A percentile compares a stretch with the other conserved stretches of the same genome.
These are phyloP conservation scores for Nannoperca australis DNA, from an alignment of 2,797 vertebrate genomes.

Conservation along the genomic window DNA sequence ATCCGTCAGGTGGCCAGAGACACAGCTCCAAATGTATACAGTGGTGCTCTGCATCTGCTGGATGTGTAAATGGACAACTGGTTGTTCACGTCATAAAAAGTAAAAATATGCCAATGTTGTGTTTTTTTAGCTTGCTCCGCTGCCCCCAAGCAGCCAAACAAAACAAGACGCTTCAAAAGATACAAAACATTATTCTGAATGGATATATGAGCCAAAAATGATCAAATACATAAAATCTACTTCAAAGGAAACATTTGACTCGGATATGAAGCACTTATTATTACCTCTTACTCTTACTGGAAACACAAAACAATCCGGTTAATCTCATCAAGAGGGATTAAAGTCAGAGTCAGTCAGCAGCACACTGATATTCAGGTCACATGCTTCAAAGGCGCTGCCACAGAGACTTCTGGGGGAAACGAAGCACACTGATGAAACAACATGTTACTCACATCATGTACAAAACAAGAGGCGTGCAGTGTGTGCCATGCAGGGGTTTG, in stretches of 20 bases:
- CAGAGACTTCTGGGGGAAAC: conserved; percentile 5
- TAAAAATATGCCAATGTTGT: neutral
- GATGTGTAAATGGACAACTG: too few species aligned
- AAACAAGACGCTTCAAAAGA: neutral
- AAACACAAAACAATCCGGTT: conserved; percentile 32
- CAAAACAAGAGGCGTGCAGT: neutral
- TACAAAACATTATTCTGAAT: neutral
- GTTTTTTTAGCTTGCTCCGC: neutral
- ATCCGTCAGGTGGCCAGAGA: neutral
- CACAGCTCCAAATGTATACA: neutral
- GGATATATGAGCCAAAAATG: neutral
- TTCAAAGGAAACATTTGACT: neutral
- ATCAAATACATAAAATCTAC: neutral
- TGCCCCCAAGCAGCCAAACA: neutral
- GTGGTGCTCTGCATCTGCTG: neutral
- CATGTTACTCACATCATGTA: neutral
- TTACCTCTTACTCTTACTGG: conserved; percentile 1
- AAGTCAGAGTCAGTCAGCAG: conserved; percentile 33
- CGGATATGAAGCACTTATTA: neutral
- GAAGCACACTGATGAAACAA: conserved; percentile 23
- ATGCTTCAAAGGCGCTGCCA: neutral
- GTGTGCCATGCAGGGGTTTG: neutral
- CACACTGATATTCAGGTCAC: conserved; percentile 25
- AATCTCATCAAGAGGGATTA: conserved; percentile 48
- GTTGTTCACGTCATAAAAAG: neutral